Evolutionary conservation across 2,888 invertebrate genomes (phyloP).

Genomic region (Sinohyriopsis cumingii): DNA sequence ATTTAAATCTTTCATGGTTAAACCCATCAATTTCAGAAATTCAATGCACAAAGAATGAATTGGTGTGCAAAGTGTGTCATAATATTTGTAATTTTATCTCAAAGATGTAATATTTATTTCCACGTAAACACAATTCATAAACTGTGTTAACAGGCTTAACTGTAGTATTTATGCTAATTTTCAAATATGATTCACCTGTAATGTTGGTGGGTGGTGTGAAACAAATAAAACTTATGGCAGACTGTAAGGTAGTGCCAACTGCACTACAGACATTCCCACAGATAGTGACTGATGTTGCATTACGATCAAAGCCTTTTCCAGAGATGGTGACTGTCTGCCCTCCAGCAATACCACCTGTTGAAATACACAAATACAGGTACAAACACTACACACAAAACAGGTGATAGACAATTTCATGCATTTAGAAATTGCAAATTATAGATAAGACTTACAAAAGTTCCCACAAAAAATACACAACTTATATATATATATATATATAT

Average conservation of each 20-base stretch:
- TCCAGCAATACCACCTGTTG: constrained; percentile 45
- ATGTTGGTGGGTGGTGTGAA: constrained; percentile 20
- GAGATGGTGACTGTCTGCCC: constrained; percentile 45
- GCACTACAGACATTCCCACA: constrained; percentile 32
- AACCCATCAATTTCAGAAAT: too few species aligned
- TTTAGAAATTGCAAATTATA: background rate
- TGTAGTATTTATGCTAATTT: too few species aligned
- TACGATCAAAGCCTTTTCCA: constrained; percentile 48
- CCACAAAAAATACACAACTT: background rate
- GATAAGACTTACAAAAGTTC: background rate
- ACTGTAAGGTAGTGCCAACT: constrained; percentile 7
- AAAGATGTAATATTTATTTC: too few species aligned
- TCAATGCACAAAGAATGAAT: too few species aligned
- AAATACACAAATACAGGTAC: constrained; percentile 1
- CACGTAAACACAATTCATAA: too few species aligned
- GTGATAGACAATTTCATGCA: background rate
- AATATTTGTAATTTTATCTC: too few species aligned
- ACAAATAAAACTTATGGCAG: constrained; percentile 27
- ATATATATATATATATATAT: background rate
- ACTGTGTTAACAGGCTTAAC: too few species aligned
- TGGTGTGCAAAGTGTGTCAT: too few species aligned
- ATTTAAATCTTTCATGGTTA: too few species aligned
- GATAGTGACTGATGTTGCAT: constrained; percentile 32
- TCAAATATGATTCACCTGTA: too few species aligned
- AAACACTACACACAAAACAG: background rate